These are phyloP conservation scores for Pocillopora damicornis DNA, from an alignment of 64 coral and sea anemone species.

Conservation along the genomic window DNA sequence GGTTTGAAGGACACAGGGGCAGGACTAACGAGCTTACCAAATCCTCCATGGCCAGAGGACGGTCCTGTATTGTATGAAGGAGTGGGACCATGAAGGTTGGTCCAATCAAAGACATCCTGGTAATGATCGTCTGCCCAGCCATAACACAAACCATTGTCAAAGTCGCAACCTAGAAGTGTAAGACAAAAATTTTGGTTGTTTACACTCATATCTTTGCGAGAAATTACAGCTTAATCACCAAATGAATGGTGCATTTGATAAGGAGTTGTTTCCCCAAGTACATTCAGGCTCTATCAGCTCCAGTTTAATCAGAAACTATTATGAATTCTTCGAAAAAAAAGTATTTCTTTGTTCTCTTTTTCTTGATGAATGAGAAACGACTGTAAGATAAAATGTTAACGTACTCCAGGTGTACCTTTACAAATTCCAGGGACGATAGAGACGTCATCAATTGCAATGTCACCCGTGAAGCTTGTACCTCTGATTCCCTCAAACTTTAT, in stretches of 20 bases:
- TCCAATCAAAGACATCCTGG: conserved; percentile 19
- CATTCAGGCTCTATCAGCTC: too few relatives aligned
- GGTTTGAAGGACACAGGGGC: background rate
- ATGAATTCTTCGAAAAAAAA: too few relatives aligned
- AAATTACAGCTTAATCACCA: too few relatives aligned
- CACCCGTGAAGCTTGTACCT: background rate
- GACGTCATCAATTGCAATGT: background rate
- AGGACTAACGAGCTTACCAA: background rate
- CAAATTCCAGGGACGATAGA: background rate
- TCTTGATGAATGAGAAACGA: too few relatives aligned
- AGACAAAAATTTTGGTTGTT: too few relatives aligned
- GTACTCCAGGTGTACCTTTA: background rate
- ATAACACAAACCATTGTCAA: conserved; percentile 3
- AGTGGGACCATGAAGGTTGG: background rate
- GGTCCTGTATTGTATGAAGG: background rate
- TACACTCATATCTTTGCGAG: background rate
- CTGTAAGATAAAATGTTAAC: too few relatives aligned
- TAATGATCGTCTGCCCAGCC: background rate
- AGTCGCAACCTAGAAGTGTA: background rate
- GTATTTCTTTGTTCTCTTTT: too few relatives aligned
- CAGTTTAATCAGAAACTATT: too few relatives aligned
- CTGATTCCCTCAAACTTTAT: background rate
- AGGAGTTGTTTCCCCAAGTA: too few relatives aligned
- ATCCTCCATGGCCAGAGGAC: background rate
- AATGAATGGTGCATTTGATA: too few relatives aligned